Base-by-base conservation (phyloP, 2,888 invertebrate genomes). In the Pterostichus niger region DNA sequence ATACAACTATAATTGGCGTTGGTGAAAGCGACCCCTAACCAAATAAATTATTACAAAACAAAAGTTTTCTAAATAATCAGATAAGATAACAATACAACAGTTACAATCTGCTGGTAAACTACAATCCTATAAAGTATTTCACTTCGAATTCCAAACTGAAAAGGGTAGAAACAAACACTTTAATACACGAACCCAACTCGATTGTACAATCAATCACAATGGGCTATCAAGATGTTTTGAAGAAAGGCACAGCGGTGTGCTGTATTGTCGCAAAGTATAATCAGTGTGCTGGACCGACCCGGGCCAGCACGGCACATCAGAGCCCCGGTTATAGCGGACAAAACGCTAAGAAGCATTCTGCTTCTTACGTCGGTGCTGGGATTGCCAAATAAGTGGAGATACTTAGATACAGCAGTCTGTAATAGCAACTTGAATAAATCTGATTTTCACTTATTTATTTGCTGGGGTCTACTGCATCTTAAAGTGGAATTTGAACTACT, bases 151-250 rank as follows among this genome's bases (percentile, higher is more conserved):
- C n/a, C 33, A 64, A 13, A 64, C 13, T 44, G n/a, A 15, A 71
- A 71, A 44, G 68, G 68, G 68, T 71, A 40, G n/a, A 44, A 6
- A 68, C 40, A 35, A 56, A 71, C 44, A 71, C 17, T 44, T 40
- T 40, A 61, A 33, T 33, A 24, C 33, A 35, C 17, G 33, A 31
- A 15, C 33, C 75, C 75, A 54, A 33, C 13, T 75, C 75, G 75
- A 75, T 52, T 77, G 61, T 44, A 46, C 78, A 61, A 61, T 59
- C 61, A 54, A 56, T 77, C 77, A 77, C 78, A 78, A 78, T 56
- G 59, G 59, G n/a, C 77, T 77, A 78, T 78, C 78, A 59, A 78
- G 78, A 78, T 78, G 46, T 78, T 59, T 24, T n/a, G 40, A 24
- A 78, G 56, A 78, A 78, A 59, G 61, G 78, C 56, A 61, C 78